phyloP scores from a whole-genome alignment of 1,140 invertebrate genomes.

The Trachymyrmex cornetzi region DNA sequence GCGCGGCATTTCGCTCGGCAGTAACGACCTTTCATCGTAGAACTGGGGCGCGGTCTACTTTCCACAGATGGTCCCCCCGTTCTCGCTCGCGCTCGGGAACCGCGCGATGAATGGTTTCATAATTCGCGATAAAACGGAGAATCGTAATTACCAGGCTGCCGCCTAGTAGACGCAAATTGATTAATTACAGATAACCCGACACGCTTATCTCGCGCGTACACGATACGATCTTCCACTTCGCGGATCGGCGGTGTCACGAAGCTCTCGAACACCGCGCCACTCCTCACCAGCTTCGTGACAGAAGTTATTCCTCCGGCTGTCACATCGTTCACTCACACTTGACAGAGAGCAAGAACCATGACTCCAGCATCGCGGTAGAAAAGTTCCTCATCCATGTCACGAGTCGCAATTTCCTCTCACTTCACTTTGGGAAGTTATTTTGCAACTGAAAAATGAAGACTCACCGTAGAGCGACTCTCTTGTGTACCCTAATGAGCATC shows the following conservation, averaged over 20 bases:
- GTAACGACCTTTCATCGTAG: conserved; percentile 40
- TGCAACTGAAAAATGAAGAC: conserved; percentile 23
- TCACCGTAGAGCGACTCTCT: neutral
- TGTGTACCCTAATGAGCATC: neutral
- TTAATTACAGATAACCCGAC: conserved; percentile 69
- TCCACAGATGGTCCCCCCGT: neutral
- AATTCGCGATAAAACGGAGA: conserved; percentile 64
- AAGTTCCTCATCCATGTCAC: conserved; percentile 51
- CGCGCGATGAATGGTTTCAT: conserved; percentile 67
- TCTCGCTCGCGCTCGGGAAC: conserved; percentile 23
- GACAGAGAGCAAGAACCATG: conserved; percentile 61
- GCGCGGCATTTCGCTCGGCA: conserved; percentile 2
- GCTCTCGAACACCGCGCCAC: conserved; percentile 27
- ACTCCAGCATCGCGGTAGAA: conserved; percentile 33
- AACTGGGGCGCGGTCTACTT: conserved; percentile 63
- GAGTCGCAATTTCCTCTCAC: conserved; percentile 44
- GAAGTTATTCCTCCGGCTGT: conserved; percentile 70
- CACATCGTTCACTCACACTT: conserved; percentile 65
- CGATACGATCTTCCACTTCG: conserved; percentile 49
- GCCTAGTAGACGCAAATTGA: conserved; percentile 65
- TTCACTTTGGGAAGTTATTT: conserved; percentile 46
- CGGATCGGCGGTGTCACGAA: conserved; percentile 55
- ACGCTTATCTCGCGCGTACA: conserved; percentile 52
- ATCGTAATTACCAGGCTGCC: conserved; percentile 64
- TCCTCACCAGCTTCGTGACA: conserved; percentile 48